Percentiles rank a stretch among this genome's conserved stretches.
phyloP scores from a whole-genome alignment of 2,888 invertebrate species.

The Tryphoninae sp. region DNA sequence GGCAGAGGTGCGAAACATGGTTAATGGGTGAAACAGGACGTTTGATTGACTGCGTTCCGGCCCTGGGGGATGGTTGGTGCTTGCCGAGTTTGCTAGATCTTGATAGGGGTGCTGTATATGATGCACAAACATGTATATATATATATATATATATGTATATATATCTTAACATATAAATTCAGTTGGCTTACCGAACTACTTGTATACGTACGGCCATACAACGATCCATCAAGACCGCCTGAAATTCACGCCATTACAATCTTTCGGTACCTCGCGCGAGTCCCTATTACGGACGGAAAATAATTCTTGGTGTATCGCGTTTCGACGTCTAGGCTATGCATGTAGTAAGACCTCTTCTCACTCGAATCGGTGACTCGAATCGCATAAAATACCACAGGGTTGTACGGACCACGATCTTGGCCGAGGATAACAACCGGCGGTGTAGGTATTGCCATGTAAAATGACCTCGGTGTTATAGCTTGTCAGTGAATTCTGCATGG shows the following conservation, averaged over 20 bases:
- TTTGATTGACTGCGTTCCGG: conserved; percentile 60
- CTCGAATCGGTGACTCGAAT: no score
- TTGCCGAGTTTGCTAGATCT: conserved; percentile 43
- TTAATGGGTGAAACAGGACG: conserved; percentile 59
- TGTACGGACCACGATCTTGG: no score
- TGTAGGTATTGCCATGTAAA: no score
- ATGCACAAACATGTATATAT: not conserved
- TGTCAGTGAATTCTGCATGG: no score
- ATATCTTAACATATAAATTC: conserved; percentile 2
- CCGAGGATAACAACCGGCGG: no score
- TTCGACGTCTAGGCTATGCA: no score
- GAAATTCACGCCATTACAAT: conserved; percentile 29
- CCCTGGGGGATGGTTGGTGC: conserved; percentile 49
- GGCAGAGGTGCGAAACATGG: conserved; percentile 57
- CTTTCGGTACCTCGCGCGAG: conserved; percentile 5
- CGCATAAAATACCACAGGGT: no score
- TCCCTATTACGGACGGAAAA: not conserved
- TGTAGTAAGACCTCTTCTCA: no score
- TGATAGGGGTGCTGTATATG: conserved; percentile 42
- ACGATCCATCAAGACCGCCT: conserved; percentile 41
- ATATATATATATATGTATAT: not conserved
- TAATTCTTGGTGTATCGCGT: no score
- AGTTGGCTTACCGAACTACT: conserved; percentile 46
- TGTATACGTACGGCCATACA: not conserved
- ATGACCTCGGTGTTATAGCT: no score